Evolutionary conservation across 2,797 vertebrate species (phyloP).

Genomic region (Sebastes iracundus): DNA sequence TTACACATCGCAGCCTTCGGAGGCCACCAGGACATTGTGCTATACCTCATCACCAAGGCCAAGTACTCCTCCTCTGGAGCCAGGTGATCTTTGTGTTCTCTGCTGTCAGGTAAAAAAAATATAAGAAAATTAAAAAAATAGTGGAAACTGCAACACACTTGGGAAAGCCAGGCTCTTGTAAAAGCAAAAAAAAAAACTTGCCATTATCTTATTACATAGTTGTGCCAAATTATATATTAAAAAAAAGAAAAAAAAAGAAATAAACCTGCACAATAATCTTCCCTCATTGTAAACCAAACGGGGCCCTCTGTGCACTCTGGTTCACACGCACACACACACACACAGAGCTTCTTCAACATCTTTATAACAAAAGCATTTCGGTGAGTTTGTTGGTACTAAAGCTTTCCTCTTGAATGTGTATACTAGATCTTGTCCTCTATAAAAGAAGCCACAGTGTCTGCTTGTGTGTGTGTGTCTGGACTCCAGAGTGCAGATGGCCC

Average conservation of each 20-base stretch:
- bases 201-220: constrained; percentile 65
- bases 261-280: constrained; percentile 57
- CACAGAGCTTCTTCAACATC: constrained; percentile 45
- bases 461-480: constrained; percentile 43
- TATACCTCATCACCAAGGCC: constrained; percentile 99
- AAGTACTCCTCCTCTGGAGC: constrained; percentile 93
- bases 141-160: constrained; percentile 52
- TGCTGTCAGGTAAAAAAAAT: constrained; percentile 78
- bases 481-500: constrained; percentile 71
- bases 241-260: constrained; percentile 21
- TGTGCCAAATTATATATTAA: constrained; percentile 76
- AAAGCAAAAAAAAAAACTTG: constrained; percentile 37
- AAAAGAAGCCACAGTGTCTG: constrained; percentile 53
- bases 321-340: constrained; percentile 33
- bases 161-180: constrained; percentile 67
- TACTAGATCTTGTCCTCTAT: constrained; percentile 66
- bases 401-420: constrained; percentile 84
- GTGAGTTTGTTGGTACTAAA: constrained; percentile 85
- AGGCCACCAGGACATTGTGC: constrained; percentile 98
- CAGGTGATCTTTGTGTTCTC: constrained; percentile 85
- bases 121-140: constrained; percentile 23
- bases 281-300: constrained; percentile 79
- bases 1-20: constrained; percentile 98
- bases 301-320: constrained; percentile 71
- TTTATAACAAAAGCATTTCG: constrained; percentile 54